Conservation (phyloP, 2,888 invertebrate genomes). For the Scaeva pyrastri region DNA sequence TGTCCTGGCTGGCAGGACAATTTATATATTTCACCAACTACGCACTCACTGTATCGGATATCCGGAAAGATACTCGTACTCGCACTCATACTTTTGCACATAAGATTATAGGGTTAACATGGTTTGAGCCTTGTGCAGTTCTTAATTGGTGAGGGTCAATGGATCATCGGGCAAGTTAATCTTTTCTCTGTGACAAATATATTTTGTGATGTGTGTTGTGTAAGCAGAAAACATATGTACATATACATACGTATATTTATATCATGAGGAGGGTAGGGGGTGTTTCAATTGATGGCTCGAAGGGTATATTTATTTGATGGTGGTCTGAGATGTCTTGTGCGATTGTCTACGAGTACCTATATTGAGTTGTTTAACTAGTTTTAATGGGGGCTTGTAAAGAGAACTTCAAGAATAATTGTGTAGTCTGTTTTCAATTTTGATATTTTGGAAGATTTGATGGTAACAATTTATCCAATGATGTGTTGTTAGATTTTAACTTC, state of each 20-base stretch:
- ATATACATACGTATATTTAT: not conserved
- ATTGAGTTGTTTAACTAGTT: not conserved
- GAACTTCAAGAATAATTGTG: not conserved
- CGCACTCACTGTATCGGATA: constrained; percentile 24
- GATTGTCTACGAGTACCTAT: too few species aligned
- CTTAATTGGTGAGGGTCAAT: constrained; percentile 40
- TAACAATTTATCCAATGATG: too few species aligned
- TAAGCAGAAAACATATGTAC: too few species aligned
- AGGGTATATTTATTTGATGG: not conserved
- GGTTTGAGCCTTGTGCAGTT: constrained; percentile 33
- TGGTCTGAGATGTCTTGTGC: not conserved
- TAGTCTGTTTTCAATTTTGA: too few species aligned
- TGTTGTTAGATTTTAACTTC: too few species aligned
- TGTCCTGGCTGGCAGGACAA: not conserved
- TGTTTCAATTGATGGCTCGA: not conserved
- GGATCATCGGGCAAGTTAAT: constrained; percentile 2
- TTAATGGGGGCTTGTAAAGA: not conserved
- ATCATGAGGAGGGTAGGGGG: not conserved
- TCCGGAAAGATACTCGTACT: not conserved
- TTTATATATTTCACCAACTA: constrained; percentile 12
- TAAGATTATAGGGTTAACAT: constrained; percentile 51
- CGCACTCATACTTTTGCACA: constrained; percentile 37
- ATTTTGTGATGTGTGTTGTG: constrained; percentile 8
- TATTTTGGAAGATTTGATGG: too few species aligned
- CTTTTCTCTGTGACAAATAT: not conserved